Evolutionary conservation across 2,797 vertebrate genomes (phyloP).

Genomic region (Helarctos malayanus): DNA sequence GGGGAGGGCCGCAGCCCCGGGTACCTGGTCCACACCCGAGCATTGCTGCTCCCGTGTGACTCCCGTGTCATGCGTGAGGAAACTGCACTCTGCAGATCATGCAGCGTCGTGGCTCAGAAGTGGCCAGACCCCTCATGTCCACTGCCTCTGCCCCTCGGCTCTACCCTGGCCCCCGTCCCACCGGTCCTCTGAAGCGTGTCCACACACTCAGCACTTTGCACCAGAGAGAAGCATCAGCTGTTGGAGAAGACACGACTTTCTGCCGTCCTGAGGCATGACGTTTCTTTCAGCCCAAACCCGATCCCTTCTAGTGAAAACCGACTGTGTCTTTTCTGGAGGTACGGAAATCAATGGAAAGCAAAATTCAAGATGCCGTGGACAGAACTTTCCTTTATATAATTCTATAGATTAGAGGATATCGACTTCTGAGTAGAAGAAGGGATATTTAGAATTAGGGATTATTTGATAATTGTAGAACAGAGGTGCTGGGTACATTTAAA

Average conservation of each 20-base stretch:
- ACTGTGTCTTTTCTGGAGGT: not conserved
- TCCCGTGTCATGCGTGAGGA: fast-evolving
- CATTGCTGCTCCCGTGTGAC: fast-evolving
- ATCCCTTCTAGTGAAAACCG: not conserved
- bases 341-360: constrained; percentile 55
- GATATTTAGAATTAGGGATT: not conserved
- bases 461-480: constrained; percentile 36
- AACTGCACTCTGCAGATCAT: not conserved
- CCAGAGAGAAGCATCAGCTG: not conserved
- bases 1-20: not conserved
- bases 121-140: fast-evolving
- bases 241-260: no score
- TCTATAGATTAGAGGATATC: constrained; percentile 9
- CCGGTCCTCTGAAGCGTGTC: fast-evolving
- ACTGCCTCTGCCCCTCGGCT: fast-evolving
- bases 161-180: fast-evolving
- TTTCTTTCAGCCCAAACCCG: not conserved
- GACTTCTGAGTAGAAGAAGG: not conserved
- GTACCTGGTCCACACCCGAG: not conserved
- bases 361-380: constrained; percentile 17
- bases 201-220: fast-evolving
- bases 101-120: not conserved
- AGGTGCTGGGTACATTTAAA: not conserved
- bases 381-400: constrained; percentile 43
- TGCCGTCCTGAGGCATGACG: not conserved